Conservation (phyloP, 2,113 vertebrate genomes). For the Zeus faber region DNA sequence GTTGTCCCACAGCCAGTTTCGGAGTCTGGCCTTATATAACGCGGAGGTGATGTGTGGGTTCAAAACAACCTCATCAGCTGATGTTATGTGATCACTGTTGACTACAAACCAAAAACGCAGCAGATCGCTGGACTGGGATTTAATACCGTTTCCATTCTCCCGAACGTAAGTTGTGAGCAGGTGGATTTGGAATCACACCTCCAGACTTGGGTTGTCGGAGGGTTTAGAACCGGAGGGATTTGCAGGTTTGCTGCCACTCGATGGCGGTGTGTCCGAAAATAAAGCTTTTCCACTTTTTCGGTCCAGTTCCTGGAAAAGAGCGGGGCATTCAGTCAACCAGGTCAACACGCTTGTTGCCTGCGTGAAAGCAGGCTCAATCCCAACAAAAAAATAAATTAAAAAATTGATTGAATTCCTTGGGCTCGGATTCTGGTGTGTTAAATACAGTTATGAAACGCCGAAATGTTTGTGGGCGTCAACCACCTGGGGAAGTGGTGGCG, state of each 20-base stretch:
- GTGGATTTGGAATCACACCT: constrained; percentile 15
- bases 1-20: constrained; percentile 29
- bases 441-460: no score
- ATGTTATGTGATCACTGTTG: constrained; percentile 62
- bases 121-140: constrained; percentile 37
- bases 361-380: no score
- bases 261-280: no score
- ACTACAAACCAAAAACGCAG: constrained; percentile 55
- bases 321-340: not conserved
- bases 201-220: not conserved
- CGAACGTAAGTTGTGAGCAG: constrained; percentile 16
- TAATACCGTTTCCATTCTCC: constrained; percentile 29
- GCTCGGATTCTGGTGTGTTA: no score
- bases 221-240: not conserved
- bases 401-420: no score
- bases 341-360: no score
- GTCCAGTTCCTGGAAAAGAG: constrained; percentile 2
- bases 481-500: no score
- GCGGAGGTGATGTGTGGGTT: constrained; percentile 34
- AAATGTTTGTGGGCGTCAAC: no score
- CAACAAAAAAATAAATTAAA: no score
- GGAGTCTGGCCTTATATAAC: constrained; percentile 52
- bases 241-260: not conserved
- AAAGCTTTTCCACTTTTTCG: no score
- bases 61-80: constrained; percentile 60